Conservation (phyloP, 2,113 vertebrate genomes). For the Phodopus roborovskii region DNA sequence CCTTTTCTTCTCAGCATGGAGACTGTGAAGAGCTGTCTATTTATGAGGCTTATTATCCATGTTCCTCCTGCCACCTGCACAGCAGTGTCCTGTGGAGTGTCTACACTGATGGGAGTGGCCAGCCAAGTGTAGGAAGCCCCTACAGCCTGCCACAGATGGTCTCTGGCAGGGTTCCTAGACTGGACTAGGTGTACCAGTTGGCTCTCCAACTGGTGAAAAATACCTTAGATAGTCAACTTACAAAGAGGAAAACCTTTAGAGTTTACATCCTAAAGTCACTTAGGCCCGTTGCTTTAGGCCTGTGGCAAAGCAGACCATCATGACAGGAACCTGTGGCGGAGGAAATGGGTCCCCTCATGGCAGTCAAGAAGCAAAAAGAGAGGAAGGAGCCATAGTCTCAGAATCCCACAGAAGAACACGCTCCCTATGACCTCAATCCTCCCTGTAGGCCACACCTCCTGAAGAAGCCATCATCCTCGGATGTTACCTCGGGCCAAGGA, state of each 20-base stretch:
- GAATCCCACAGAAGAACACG: too few species aligned
- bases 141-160: background rate
- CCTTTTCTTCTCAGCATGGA: background rate
- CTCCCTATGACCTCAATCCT: background rate
- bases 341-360: background rate
- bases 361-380: background rate
- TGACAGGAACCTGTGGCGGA: too few species aligned
- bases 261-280: background rate
- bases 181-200: background rate
- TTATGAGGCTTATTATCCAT: background rate
- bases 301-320: background rate
- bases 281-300: background rate
- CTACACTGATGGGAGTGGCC: background rate
- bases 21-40: rapidly evolving
- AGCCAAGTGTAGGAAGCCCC: background rate
- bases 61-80: background rate
- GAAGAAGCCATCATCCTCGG: background rate
- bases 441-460: background rate
- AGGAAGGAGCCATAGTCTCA: background rate
- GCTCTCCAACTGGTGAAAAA: background rate
- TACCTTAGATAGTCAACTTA: background rate
- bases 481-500: background rate
- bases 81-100: background rate
- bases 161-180: background rate
- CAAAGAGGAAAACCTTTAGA: background rate